Evolutionary conservation across 2,888 invertebrate genomes (phyloP).

Genomic region (Harpalus rubripes): DNA sequence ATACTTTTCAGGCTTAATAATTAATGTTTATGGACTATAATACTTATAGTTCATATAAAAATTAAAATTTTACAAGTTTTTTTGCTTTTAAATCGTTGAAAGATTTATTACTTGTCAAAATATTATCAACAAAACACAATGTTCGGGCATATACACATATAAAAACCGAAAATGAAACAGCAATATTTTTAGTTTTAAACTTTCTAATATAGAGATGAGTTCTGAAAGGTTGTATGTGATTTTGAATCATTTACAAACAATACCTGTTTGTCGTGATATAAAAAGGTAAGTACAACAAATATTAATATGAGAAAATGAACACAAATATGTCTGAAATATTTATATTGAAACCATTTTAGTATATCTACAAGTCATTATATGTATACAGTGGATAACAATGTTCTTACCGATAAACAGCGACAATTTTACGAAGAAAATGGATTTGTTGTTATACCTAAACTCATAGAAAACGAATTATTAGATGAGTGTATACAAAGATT

Average conservation of each 20-base stretch:
- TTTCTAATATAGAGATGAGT: conserved; percentile 4
- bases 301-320: neutral
- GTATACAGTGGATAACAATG: conserved; percentile 75
- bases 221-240: conserved; percentile 58
- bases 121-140: neutral
- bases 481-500: conserved; percentile 85
- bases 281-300: conserved; percentile 29
- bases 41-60: too few species aligned
- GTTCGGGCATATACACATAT: neutral
- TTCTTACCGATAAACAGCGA: conserved; percentile 81
- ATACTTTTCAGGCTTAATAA: too few species aligned
- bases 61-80: too few species aligned
- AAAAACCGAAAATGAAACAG: neutral
- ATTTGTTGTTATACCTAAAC: conserved; percentile 85
- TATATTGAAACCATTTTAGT: conserved; percentile 47
- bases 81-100: too few species aligned
- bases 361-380: conserved; percentile 71
- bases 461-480: conserved; percentile 83
- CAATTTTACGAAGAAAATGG: conserved; percentile 90
- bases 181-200: neutral
- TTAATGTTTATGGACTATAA: too few species aligned
- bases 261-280: neutral
- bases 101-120: neutral
- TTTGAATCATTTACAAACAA: conserved; percentile 59
- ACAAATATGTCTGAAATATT: neutral